Conservation (phyloP, 2,113 vertebrate genomes). For the Raphicerus campestris region DNA sequence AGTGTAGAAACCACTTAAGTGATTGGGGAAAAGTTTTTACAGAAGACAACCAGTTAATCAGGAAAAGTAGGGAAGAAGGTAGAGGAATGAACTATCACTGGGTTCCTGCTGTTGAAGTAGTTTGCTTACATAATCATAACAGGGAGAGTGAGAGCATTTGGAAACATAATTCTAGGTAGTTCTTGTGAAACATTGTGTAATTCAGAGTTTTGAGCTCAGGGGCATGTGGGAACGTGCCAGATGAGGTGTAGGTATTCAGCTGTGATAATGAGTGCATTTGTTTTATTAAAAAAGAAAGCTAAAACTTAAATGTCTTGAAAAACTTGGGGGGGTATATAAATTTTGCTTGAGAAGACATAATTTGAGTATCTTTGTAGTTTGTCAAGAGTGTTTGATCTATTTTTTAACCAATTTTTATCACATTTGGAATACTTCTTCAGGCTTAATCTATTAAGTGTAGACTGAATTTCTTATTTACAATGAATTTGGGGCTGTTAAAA, state of each 20-base stretch:
- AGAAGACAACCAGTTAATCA: slow-evolving; percentile 33
- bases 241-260: slow-evolving; percentile 15
- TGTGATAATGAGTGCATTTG: slow-evolving; percentile 25
- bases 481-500: not conserved
- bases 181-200: not conserved
- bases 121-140: slow-evolving; percentile 19
- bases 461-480: not conserved
- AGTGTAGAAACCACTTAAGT: slow-evolving; percentile 11
- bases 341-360: slow-evolving; percentile 23
- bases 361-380: slow-evolving; percentile 2
- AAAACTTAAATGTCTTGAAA: slow-evolving; percentile 35
- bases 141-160: not conserved
- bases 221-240: slow-evolving; percentile 45
- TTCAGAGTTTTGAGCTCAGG: slow-evolving; percentile 29
- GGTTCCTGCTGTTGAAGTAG: not conserved
- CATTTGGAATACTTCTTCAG: slow-evolving; percentile 18
- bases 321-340: not conserved
- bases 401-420: not conserved
- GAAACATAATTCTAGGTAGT: slow-evolving; percentile 36
- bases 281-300: slow-evolving; percentile 27
- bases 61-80: slow-evolving; percentile 58
- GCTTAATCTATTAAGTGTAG: not conserved
- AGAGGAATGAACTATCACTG: slow-evolving; percentile 56
- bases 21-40: not conserved
- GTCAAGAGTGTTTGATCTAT: not conserved